Evolutionary conservation across 2,797 vertebrate species (phyloP), one percentile per base, ranked within the genome.

Genomic region (Luscinia megarhynchos): DNA sequence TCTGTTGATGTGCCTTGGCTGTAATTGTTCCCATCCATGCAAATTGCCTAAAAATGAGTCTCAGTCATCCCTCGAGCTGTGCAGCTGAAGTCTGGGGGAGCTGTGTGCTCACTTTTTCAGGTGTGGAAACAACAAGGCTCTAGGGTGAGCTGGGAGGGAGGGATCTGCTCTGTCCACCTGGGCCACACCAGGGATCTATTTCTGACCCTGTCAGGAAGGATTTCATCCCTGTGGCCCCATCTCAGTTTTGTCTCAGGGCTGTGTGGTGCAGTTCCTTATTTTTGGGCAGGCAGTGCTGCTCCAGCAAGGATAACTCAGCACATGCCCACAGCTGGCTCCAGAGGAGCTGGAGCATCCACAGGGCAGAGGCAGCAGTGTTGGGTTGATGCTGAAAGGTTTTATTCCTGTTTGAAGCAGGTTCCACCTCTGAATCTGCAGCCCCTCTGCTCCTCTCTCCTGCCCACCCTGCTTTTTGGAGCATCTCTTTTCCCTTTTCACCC

Each of bases 41-140:
- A 89, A 96, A 96, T 91, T 93, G 62, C 66, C 84, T 63, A 22
- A 43, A 87, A 95, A 93, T 30, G 46, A 89, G 58, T 32, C 61
- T 55, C 36, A 75, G 57, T 27, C 59, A 21, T 46, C 90, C 32
- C 48, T 45, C n/a, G 68, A 67, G 69, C 78, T 67, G 82, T 77
- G 70, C 61, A 69, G 74, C 13, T 69, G 38, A 22, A 81, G 36
- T 69, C 54, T 72, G 68, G 32, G 36, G 45, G 46, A 82, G 84
- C 20, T 53, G 23, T 27, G 59, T 26, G 69, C 32, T 80, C n/a
- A 2, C 8, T 69, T 66, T 66, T 78, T 54, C 63, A 58, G 63
- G 53, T 51, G 50, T 19, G 51, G 72, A 64, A 76, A 50, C 51
- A 19, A 27, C 18, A 9, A 84, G 22, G 15, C 45, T 73, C 54